Evolutionary conservation across 2,888 invertebrate species (phyloP), one percentile per base, ranked within the genome.

Genomic region (Gastracanthus pulcherrimus): DNA sequence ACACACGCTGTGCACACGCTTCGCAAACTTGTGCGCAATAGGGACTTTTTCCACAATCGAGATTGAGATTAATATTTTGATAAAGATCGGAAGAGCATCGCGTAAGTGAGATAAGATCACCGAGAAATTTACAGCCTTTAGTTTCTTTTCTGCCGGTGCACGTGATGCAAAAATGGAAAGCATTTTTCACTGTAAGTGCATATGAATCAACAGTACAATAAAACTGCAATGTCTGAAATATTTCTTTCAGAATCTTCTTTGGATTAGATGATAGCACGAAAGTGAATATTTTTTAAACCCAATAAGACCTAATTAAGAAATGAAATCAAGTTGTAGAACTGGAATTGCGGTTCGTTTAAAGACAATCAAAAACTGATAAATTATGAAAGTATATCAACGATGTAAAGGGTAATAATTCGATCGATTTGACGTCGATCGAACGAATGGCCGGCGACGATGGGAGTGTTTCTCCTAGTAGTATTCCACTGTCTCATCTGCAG

Each of bases 401-500:
- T 69, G 11, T n/a, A 60, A 74, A 64, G 45, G 31, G 69, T 41
- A 81, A 76, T 81, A 76, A 60, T 81, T 76, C 67, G 76, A 81
- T 81, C 67, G 76, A 81, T 71, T 76, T 45, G 80, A 80, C 55
- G 71, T 76, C 70, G 80, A 71, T 76, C 64, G 29, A 79, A 26
- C 41, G 23, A 9, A 38, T 38, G 69, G 19, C 36, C 23, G 67
- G 48, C n/a, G 31, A 60, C 41, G 55, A 36, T 13, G 48, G 66
- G 34, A 62, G 34, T 38, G 74, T 26, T 29, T 13, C 26, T 60
- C 23, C 31, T 23, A 60, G 81, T 72, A 81, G 48, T 77, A 76
- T 81, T 81, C 81, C 81, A 72, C 76, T 76, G 76, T 31, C 31
- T 81, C 58, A 66, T 66, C 70, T 66, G 58, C 34, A 62, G 23